These are phyloP conservation scores for Pseudoatta argentina DNA, from an alignment of 1,140 invertebrate genomes.

Conservation along the genomic window DNA sequence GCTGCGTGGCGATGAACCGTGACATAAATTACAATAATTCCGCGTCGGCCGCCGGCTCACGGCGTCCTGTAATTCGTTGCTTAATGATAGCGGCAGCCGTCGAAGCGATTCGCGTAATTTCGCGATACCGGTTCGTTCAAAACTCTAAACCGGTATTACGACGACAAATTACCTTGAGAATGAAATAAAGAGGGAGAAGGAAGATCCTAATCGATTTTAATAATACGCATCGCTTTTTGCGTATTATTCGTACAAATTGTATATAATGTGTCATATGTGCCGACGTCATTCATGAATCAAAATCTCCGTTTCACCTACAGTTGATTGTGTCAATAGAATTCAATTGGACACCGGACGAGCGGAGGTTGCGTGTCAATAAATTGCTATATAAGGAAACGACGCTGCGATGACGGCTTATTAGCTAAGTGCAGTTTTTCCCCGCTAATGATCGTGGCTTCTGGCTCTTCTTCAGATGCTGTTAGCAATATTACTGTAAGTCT, in stretches of 20 bases:
- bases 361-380: conserved; percentile 24
- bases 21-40: conserved; percentile 61
- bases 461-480: not conserved
- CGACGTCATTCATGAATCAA: not conserved
- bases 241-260: not conserved
- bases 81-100: conserved; percentile 43
- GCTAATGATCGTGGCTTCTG: not conserved
- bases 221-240: not conserved
- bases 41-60: conserved; percentile 4
- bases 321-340: conserved; percentile 21
- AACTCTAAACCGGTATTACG: conserved; percentile 43
- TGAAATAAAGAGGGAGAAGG: not conserved
- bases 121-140: conserved; percentile 25
- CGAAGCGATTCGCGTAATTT: conserved; percentile 39
- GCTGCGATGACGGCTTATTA: not conserved
- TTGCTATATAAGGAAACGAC: conserved; percentile 42
- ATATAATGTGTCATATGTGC: not conserved
- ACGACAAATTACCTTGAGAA: not conserved
- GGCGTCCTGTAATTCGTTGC: conserved; percentile 47
- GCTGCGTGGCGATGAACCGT: conserved; percentile 23
- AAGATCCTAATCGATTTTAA: not conserved
- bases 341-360: not conserved
- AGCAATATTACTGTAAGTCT: not conserved
- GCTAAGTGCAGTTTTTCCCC: conserved; percentile 3
- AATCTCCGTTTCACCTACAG: not conserved